phyloP scores from a whole-genome alignment of 2,888 invertebrate species.

The Eupithecia exiguata region DNA sequence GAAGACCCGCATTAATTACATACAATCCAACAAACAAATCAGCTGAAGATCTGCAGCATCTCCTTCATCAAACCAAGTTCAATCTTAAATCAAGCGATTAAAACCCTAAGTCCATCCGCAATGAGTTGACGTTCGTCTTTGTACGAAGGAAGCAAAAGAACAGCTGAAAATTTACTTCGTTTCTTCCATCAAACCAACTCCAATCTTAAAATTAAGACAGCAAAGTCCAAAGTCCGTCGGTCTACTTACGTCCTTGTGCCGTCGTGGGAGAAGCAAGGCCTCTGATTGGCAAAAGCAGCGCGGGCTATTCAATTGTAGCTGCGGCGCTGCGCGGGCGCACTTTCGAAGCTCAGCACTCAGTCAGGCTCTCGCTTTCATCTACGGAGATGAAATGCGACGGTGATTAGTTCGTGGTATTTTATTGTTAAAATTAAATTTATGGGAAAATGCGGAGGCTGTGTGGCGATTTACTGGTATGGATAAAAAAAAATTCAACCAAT shows the following conservation, averaged over 20 bases:
- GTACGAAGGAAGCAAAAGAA: conserved; percentile 34
- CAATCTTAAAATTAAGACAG: not conserved
- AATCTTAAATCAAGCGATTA: conserved; percentile 26
- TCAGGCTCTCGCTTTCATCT: conserved; percentile 73
- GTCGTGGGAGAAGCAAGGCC: conserved; percentile 60
- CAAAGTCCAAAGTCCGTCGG: conserved; percentile 56
- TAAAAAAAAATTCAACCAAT: not conserved
- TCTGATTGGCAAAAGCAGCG: conserved; percentile 67
- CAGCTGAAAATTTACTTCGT: not conserved
- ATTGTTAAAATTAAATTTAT: conserved; percentile 21
- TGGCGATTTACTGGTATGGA: conserved; percentile 40
- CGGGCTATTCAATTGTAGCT: conserved; percentile 76
- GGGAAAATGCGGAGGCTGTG: conserved; percentile 35
- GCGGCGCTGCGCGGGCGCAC: conserved; percentile 70
- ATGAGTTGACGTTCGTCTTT: conserved; percentile 65
- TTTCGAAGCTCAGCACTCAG: conserved; percentile 67
- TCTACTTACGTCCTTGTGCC: conserved; percentile 68
- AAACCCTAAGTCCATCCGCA: conserved; percentile 53
- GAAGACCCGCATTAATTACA: not conserved
- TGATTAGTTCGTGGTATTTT: conserved; percentile 49
- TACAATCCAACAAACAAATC: not conserved
- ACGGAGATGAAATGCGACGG: conserved; percentile 66
- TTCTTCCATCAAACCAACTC: conserved; percentile 2
- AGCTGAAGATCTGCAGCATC: not conserved
- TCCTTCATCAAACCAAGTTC: conserved; percentile 1